These are phyloP conservation scores for Ganaspis brasiliensis DNA, from an alignment of 2,888 invertebrate genomes.

Conservation along the genomic window DNA sequence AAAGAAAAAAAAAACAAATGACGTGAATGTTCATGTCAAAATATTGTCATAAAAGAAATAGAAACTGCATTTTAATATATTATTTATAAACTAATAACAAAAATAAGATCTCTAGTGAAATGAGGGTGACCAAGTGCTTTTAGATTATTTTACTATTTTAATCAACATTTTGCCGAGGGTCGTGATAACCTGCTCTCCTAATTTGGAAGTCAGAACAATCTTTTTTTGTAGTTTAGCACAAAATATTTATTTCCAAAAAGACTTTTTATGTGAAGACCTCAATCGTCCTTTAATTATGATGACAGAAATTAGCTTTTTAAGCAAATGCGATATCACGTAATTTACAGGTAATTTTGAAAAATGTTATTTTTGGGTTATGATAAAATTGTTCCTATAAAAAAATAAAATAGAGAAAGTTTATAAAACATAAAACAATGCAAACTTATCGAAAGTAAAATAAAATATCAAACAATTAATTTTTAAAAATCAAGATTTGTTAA, in stretches of 20 bases:
- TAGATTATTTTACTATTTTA: background rate
- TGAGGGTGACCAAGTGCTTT: background rate
- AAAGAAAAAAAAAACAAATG: constrained; percentile 56
- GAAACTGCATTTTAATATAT: constrained; percentile 10
- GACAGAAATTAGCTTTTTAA: constrained; percentile 61
- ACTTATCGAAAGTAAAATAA: no score
- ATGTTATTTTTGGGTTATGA: constrained; percentile 5
- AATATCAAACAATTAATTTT: no score
- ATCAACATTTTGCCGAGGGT: background rate
- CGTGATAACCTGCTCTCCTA: background rate
- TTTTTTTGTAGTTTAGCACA: background rate
- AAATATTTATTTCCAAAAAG: background rate
- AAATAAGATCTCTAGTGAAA: background rate
- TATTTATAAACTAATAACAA: background rate
- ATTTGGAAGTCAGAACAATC: constrained; percentile 3
- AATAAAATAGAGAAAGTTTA: no score
- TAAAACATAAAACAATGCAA: no score
- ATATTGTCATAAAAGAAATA: background rate
- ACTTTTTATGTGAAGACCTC: constrained; percentile 33
- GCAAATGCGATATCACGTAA: constrained; percentile 70
- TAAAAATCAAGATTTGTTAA: no score
- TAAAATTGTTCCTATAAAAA: background rate
- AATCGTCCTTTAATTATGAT: constrained; percentile 62
- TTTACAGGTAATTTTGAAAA: constrained; percentile 61
- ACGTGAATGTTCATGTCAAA: constrained; percentile 38